A percentile compares a stretch with the other conserved stretches of the same genome.
Evolutionary conservation across 2,888 invertebrate genomes (phyloP).

Genomic region (Ischnura elegans): DNA sequence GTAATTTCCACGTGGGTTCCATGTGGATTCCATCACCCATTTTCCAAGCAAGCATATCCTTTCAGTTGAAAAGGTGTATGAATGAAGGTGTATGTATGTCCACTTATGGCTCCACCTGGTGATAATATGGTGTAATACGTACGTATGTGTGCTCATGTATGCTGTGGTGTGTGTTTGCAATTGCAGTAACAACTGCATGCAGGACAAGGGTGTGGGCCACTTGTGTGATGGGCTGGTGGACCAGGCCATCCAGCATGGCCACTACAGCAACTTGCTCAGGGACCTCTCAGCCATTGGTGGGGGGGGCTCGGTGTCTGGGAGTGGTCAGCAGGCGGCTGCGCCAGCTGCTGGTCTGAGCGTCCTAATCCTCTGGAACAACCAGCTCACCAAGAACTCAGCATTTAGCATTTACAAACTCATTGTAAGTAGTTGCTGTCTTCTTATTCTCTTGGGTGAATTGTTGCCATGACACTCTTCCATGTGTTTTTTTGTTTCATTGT

Average conservation of each 20-base stretch:
- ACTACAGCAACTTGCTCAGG: constrained; percentile 77
- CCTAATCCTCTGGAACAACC: constrained; percentile 93
- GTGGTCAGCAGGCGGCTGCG: background rate
- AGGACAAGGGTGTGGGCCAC: constrained; percentile 87
- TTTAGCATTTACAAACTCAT: constrained; percentile 83
- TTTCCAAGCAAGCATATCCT: too few species aligned
- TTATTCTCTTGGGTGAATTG: too few species aligned
- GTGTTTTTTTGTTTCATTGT: too few species aligned
- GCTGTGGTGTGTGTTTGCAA: background rate
- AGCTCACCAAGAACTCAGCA: constrained; percentile 87
- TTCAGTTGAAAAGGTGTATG: too few species aligned
- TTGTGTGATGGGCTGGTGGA: constrained; percentile 87
- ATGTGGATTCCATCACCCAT: too few species aligned
- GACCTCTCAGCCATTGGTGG: constrained; percentile 78
- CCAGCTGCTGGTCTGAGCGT: constrained; percentile 82
- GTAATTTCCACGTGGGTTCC: too few species aligned
- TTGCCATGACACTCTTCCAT: too few species aligned
- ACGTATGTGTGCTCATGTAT: too few species aligned
- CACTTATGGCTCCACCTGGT: too few species aligned
- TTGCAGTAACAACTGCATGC: constrained; percentile 79
- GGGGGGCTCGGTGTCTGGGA: too few species aligned
- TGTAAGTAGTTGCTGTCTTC: constrained; percentile 82
- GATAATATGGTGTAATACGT: too few species aligned
- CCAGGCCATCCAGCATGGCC: constrained; percentile 79
- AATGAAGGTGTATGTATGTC: too few species aligned